These are phyloP conservation scores for Mormyrus hasselquistii DNA, from an alignment of 2,797 vertebrate genomes.

Conservation along the genomic window DNA sequence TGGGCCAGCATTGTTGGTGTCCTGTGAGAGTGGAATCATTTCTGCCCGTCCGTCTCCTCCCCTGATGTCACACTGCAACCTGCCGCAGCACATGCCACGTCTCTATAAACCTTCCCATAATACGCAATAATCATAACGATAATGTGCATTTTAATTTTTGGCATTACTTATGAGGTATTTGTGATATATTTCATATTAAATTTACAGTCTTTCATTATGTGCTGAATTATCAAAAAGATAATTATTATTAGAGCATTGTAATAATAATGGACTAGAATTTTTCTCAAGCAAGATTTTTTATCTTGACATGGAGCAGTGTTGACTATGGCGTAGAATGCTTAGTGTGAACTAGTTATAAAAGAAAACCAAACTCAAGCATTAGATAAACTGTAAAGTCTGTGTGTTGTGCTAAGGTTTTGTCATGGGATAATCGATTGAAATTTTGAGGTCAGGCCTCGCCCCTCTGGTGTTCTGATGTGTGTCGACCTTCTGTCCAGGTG, in stretches of 20 bases:
- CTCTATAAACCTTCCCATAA: not conserved
- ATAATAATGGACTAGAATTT: not conserved
- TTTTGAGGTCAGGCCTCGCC: not conserved
- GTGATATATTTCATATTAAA: not conserved
- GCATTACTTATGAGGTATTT: not conserved
- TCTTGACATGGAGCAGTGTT: not conserved
- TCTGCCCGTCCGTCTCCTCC: not conserved
- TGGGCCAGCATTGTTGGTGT: conserved; percentile 38
- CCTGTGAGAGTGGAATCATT: conserved; percentile 15
- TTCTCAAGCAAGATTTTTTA: not conserved
- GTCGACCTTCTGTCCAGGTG: not conserved
- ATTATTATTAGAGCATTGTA: not conserved
- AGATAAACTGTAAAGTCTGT: not conserved
- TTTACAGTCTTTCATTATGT: not conserved
- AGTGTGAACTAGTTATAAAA: not conserved
- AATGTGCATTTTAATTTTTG: not conserved
- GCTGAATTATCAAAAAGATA: not conserved
- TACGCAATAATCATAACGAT: not conserved
- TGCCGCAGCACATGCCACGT: not conserved
- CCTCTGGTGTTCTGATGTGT: not conserved
- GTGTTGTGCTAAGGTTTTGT: not conserved
- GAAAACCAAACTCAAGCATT: not conserved
- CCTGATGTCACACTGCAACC: not conserved
- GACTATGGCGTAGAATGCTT: not conserved
- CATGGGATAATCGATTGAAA: not conserved